phyloP scores from a whole-genome alignment of 2,113 vertebrate genomes.

The Pardalotus punctatus region DNA sequence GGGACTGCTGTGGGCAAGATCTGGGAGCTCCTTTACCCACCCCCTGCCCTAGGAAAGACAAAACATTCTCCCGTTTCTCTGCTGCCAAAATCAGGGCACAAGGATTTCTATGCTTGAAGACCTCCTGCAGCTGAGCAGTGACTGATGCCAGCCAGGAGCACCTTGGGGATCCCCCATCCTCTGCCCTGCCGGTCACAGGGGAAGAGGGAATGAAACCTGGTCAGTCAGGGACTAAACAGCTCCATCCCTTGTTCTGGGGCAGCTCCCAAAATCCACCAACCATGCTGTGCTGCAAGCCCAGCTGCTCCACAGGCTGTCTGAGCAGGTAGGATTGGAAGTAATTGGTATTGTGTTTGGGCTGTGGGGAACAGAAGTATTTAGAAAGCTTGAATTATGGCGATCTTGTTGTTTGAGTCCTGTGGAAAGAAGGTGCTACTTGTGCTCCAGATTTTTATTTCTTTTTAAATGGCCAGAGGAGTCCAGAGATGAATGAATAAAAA shows the following conservation, averaged over 20 bases:
- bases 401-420: neutral
- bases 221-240: accelerated
- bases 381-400: neutral
- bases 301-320: neutral
- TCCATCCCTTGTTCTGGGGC: neutral
- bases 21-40: neutral
- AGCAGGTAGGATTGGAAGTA: neutral
- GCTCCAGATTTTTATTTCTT: neutral
- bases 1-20: neutral
- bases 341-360: accelerated
- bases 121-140: neutral
- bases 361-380: neutral
- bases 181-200: accelerated
- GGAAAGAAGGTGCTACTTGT: neutral
- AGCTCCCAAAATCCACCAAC: neutral
- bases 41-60: neutral
- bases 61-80: neutral
- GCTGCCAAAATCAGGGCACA: neutral
- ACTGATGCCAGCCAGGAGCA: neutral
- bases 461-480: neutral
- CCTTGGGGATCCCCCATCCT: too few species aligned
- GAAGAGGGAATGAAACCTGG: neutral
- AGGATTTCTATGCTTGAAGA: neutral
- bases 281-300: neutral
- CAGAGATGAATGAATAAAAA: neutral